Evolutionary conservation across 2,888 invertebrate genomes (phyloP), one percentile per base, ranked within the genome.

Genomic region (Embidobia sp.): DNA sequence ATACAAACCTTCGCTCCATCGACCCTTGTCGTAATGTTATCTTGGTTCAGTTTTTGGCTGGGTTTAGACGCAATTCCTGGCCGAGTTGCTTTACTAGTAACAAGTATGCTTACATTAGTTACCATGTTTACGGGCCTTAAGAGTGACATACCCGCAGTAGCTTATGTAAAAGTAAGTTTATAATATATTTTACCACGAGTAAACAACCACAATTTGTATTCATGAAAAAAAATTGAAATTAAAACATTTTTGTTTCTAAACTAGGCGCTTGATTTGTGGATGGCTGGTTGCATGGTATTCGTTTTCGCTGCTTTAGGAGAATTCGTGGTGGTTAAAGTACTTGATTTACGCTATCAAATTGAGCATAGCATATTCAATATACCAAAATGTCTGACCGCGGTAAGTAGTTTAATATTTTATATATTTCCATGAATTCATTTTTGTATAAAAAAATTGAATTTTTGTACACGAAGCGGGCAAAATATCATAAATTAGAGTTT

Each of bases 11-110:
- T 95, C 87, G 95, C 95, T 0, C 96, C 96, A 0, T 96, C 96
- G 1, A 94, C 94, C 0, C 89, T 96, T 22, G 95, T 96, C 4
- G 96, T 96, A 6, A 94, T 95, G 92, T 87, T 96, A 4, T 95
- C 95, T 1, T 96, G 96, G 96, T 95, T 96, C 87, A 95, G 95
- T 84, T 96, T 96, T 88, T 96, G 96, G 95, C 88, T 96, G 19
- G 95, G 95, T 46, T 89, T 96, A 81, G 96, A 96, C 84, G 96
- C 95, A 0, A 94, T 96, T 51, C 96, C 96, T 1, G 96, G 95
- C 0, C 91, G 96, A 42, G 95, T 96, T 5, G 95, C 95, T 0
- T 89, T 96, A 19, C 90, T 96, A 57, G 95, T 96, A 11, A 96
- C 96, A 6, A 96, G 95, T 87, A 94, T 96, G 93, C 91, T 96